Conservation (phyloP, 2,113 vertebrate genomes). For the Eonycteris spelaea region DNA sequence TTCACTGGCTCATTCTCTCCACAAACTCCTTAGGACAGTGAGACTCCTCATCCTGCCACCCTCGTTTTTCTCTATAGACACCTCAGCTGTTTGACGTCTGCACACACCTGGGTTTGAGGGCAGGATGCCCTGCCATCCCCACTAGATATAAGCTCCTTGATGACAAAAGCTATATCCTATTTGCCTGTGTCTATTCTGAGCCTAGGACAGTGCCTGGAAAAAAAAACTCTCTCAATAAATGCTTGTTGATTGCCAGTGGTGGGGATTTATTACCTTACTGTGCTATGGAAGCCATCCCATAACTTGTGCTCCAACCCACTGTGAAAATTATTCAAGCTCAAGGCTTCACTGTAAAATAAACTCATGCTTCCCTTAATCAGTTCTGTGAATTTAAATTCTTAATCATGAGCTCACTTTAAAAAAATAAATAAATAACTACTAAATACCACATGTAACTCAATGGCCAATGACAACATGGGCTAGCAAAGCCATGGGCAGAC, state of each 20-base stretch:
- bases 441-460: constrained; percentile 31
- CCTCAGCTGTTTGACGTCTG: background rate
- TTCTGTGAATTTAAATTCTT: constrained; percentile 61
- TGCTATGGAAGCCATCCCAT: background rate
- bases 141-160: background rate
- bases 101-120: background rate
- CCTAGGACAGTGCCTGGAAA: background rate
- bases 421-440: constrained; percentile 48
- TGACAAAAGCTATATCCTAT: background rate
- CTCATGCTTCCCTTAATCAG: constrained; percentile 48
- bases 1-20: background rate
- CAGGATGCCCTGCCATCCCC: background rate
- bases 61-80: background rate
- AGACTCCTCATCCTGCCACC: accelerated
- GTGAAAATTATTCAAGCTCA: constrained; percentile 22
- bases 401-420: constrained; percentile 53
- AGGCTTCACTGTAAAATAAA: constrained; percentile 35
- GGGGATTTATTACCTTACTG: background rate
- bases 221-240: background rate
- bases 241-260: background rate
- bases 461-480: background rate
- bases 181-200: background rate
- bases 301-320: background rate
- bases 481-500: background rate
- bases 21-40: too few relatives aligned